Evolutionary conservation across 2,888 invertebrate species (phyloP).

Genomic region (Pseudococcus longispinus): DNA sequence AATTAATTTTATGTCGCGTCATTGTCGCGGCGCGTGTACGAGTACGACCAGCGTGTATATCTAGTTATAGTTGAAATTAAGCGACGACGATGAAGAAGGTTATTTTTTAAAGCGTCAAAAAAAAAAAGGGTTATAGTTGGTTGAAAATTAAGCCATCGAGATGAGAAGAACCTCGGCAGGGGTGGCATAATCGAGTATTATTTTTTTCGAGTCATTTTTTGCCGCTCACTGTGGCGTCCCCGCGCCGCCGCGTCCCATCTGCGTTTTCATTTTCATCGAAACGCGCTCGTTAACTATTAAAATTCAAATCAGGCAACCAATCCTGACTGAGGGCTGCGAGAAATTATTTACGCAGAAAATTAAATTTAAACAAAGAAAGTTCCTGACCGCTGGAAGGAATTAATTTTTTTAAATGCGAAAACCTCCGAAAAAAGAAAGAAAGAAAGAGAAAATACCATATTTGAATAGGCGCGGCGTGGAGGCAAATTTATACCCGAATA

Average conservation of each 20-base stretch:
- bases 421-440: background rate
- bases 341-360: constrained; percentile 38
- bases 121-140: background rate
- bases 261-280: constrained; percentile 1
- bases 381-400: constrained; percentile 38
- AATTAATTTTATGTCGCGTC: constrained; percentile 14
- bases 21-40: background rate
- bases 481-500: background rate
- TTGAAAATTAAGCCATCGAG: background rate
- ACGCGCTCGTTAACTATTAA: constrained; percentile 44
- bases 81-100: background rate
- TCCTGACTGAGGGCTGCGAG: background rate
- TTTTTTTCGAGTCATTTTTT: background rate
- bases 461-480: background rate
- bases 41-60: background rate
- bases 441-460: background rate
- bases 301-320: constrained; percentile 42
- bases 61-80: background rate
- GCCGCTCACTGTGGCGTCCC: background rate
- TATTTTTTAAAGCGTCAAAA: background rate
- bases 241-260: background rate
- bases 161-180: background rate
- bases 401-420: constrained; percentile 5
- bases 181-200: constrained; percentile 22
- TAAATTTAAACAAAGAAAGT: constrained; percentile 44